phyloP scores from a whole-genome alignment of 2,888 invertebrate genomes.

The Drosophila silvestris region DNA sequence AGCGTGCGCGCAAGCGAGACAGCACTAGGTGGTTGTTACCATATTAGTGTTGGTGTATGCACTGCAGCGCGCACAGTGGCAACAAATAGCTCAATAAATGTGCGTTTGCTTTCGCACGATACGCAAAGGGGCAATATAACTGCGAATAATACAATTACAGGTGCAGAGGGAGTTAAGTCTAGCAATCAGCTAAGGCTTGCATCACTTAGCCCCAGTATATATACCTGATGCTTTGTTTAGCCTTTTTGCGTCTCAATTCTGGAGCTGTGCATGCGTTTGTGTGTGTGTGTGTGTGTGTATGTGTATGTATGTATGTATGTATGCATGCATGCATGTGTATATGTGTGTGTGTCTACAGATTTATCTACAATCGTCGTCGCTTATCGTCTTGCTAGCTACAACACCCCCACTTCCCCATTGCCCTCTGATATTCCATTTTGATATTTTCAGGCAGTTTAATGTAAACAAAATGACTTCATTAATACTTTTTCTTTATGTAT shows the following conservation, averaged over 20 bases:
- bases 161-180: slow-evolving; percentile 20
- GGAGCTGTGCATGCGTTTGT: slow-evolving; percentile 23
- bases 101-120: slow-evolving; percentile 47
- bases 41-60: slow-evolving; percentile 39
- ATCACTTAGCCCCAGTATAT: slow-evolving; percentile 1
- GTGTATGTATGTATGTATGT: background rate
- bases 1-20: slow-evolving; percentile 47
- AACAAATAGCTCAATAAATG: slow-evolving; percentile 41
- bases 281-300: slow-evolving; percentile 9
- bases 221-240: slow-evolving; percentile 59
- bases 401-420: slow-evolving; percentile 27
- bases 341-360: slow-evolving; percentile 35
- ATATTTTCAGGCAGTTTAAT: slow-evolving; percentile 29
- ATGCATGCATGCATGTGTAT: background rate
- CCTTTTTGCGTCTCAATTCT: slow-evolving; percentile 73
- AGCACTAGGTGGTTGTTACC: slow-evolving; percentile 28
- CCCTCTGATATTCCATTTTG: slow-evolving; percentile 16
- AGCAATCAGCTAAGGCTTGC: slow-evolving; percentile 31
- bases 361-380: slow-evolving; percentile 70
- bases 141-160: slow-evolving; percentile 42
- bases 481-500: slow-evolving; percentile 32
- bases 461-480: slow-evolving; percentile 51
- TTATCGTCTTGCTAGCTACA: slow-evolving; percentile 61
- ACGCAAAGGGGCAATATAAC: slow-evolving; percentile 50
- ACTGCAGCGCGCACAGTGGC: slow-evolving; percentile 73